Percentiles rank a stretch among this genome's conserved stretches.
phyloP scores from a whole-genome alignment of 2,797 vertebrate genomes.

The Oreochromis grahami region DNA sequence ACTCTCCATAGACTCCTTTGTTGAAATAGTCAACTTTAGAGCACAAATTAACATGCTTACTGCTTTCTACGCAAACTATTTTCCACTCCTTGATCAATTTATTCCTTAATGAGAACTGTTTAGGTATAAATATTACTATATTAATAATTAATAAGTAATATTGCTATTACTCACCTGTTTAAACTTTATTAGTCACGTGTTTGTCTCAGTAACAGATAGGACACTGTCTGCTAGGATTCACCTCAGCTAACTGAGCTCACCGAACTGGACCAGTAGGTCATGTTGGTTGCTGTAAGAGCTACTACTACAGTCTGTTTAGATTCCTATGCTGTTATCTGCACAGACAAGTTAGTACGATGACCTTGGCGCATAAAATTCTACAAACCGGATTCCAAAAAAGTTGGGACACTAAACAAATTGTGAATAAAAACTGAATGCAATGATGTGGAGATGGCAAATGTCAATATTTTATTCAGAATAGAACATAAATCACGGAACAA shows the following conservation, averaged over 20 bases:
- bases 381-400: too few relatives aligned
- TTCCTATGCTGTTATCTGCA: neutral
- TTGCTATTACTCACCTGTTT: neutral
- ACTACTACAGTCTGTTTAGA: neutral
- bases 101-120: neutral
- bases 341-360: fast-evolving
- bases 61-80: neutral
- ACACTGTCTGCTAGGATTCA: neutral
- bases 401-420: too few relatives aligned
- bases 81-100: neutral
- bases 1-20: neutral
- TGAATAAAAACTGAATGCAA: too few relatives aligned
- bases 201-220: neutral
- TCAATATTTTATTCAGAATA: too few relatives aligned
- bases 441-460: too few relatives aligned
- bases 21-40: neutral
- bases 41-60: neutral
- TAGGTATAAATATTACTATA: neutral
- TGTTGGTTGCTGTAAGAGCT: neutral
- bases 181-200: neutral
- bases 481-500: too few relatives aligned
- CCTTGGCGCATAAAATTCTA: fast-evolving
- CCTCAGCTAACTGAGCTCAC: neutral
- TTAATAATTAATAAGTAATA: neutral
- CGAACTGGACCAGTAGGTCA: neutral